phyloP scores from a whole-genome alignment of 2,113 vertebrate species.

The Actinemys pallida region DNA sequence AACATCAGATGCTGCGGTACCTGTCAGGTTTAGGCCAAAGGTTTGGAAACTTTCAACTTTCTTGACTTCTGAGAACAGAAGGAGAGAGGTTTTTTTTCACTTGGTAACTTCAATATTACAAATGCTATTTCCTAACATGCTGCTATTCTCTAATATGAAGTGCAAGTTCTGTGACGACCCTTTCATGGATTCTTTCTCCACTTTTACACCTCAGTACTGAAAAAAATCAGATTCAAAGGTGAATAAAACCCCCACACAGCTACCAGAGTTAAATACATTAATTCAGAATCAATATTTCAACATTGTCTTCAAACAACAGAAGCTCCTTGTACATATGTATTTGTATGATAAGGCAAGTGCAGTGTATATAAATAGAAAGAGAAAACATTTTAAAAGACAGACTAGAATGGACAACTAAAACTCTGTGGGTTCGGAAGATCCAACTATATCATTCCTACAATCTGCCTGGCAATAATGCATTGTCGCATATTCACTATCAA shows the following conservation, averaged over 20 bases:
- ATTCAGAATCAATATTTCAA: constrained; percentile 32
- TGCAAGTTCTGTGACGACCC: background rate
- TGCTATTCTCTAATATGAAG: background rate
- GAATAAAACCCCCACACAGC: constrained; percentile 26
- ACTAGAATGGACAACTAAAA: background rate
- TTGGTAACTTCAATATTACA: background rate
- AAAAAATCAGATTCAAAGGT: constrained; percentile 55
- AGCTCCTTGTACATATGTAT: background rate
- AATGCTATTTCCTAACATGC: background rate
- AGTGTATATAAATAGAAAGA: background rate
- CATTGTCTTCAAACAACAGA: constrained; percentile 4
- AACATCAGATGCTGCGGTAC: constrained; percentile 37
- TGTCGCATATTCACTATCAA: background rate
- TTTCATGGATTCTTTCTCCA: constrained; percentile 24
- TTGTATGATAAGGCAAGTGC: background rate
- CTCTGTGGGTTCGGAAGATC: background rate
- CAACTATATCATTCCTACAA: background rate
- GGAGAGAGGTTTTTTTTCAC: constrained; percentile 6
- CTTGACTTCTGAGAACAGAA: background rate
- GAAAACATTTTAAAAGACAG: background rate
- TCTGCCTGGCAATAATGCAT: background rate
- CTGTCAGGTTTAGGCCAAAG: constrained; percentile 31
- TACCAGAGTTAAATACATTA: background rate
- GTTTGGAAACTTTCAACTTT: constrained; percentile 33
- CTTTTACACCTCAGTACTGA: constrained; percentile 42